A percentile compares a stretch with the other conserved stretches of the same genome.
phyloP scores from a whole-genome alignment of 2,888 invertebrate genomes.

The Ophion ventricosus region DNA sequence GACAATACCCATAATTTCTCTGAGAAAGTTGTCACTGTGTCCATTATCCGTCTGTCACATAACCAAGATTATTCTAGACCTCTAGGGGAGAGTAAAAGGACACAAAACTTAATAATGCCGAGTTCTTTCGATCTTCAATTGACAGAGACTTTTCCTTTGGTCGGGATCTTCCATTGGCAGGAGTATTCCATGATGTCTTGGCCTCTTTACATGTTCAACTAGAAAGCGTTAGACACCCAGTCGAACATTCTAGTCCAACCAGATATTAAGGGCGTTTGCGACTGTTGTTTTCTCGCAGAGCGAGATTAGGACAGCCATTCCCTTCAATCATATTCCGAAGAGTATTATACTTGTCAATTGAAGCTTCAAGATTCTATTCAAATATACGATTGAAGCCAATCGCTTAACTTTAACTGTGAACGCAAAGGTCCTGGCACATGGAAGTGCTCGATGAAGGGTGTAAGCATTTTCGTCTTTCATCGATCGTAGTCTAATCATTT shows the following conservation, averaged over 20 bases:
- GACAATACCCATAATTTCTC: constrained; percentile 79
- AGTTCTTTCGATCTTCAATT: background rate
- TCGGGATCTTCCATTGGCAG: background rate
- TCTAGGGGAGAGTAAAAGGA: background rate
- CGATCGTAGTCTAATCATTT: constrained; percentile 77
- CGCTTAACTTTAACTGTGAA: background rate
- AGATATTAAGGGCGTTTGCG: background rate
- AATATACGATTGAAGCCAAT: background rate
- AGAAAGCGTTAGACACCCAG: background rate
- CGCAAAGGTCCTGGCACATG: background rate
- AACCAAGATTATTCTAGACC: constrained; percentile 1
- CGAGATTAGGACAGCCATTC: background rate
- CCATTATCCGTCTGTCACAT: background rate
- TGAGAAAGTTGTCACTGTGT: constrained; percentile 49
- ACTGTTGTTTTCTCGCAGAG: background rate
- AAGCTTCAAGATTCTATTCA: background rate
- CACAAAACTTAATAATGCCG: background rate
- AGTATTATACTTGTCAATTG: background rate
- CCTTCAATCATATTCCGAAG: background rate
- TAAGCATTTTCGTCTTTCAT: constrained; percentile 47
- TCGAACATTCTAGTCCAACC: background rate
- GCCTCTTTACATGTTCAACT: background rate
- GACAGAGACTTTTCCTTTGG: background rate
- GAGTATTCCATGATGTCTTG: background rate
- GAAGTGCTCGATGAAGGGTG: background rate